phyloP scores from a whole-genome alignment of 2,888 invertebrate genomes.

The Diaprepes abbreviatus region DNA sequence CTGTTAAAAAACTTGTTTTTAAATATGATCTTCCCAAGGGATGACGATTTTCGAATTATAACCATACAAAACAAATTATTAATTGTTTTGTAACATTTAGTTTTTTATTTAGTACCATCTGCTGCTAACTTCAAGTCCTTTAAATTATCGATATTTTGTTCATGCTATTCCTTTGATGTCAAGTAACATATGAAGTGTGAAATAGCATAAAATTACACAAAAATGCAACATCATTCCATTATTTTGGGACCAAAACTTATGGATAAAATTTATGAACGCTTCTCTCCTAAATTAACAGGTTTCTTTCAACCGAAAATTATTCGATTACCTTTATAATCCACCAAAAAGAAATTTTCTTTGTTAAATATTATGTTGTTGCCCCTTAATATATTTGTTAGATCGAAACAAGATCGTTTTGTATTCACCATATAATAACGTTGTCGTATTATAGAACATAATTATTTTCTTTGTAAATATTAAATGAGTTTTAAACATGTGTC shows the following conservation, averaged over 20 bases:
- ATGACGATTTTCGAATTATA: too few species aligned
- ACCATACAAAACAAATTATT: too few species aligned
- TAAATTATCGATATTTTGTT: too few species aligned
- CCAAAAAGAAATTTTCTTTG: slow-evolving; percentile 53
- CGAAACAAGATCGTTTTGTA: slow-evolving; percentile 13
- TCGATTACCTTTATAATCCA: slow-evolving; percentile 46
- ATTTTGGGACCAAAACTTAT: slow-evolving; percentile 51
- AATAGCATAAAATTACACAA: slow-evolving; percentile 63
- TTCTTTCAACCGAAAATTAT: slow-evolving; percentile 43
- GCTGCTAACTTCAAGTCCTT: too few species aligned
- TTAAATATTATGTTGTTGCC: slow-evolving; percentile 31
- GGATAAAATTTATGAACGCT: slow-evolving; percentile 38
- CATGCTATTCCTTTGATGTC: not conserved
- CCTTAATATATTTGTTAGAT: slow-evolving; percentile 29
- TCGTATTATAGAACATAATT: slow-evolving; percentile 25
- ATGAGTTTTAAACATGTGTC: slow-evolving; percentile 19
- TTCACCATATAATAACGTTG: slow-evolving; percentile 26
- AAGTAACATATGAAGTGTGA: slow-evolving; percentile 56
- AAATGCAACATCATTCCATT: slow-evolving; percentile 56
- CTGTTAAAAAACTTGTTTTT: too few species aligned
- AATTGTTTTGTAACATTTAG: too few species aligned
- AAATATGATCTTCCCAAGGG: too few species aligned
- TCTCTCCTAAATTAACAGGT: slow-evolving; percentile 38
- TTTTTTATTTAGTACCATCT: too few species aligned
- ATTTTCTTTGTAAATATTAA: slow-evolving; percentile 26